These are phyloP conservation scores for Trachelus tabidus DNA, from an alignment of 2,888 invertebrate genomes.

Conservation along the genomic window DNA sequence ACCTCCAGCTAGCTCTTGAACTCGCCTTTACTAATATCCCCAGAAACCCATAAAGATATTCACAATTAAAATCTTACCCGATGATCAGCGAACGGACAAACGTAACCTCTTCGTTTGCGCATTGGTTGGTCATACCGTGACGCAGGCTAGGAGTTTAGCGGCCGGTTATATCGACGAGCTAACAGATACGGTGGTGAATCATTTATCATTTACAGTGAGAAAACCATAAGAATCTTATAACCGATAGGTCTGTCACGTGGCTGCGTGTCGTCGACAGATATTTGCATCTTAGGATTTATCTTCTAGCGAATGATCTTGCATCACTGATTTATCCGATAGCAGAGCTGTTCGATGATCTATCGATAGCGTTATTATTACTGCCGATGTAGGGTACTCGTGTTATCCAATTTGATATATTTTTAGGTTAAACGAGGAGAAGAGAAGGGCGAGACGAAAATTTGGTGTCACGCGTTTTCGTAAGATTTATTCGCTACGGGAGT, in stretches of 20 bases:
- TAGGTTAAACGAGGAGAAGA: slow-evolving; percentile 28
- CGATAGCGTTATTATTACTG: not conserved
- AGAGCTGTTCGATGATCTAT: not conserved
- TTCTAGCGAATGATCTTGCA: not conserved
- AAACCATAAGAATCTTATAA: slow-evolving; percentile 31
- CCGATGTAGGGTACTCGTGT: not conserved
- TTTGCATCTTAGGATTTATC: slow-evolving; percentile 4
- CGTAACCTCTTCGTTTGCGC: not conserved
- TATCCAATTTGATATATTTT: slow-evolving; percentile 27
- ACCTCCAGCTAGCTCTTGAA: not conserved
- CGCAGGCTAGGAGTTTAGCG: not conserved
- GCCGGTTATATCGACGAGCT: too few relatives aligned
- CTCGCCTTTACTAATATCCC: not conserved
- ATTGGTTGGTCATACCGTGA: not conserved
- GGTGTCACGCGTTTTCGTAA: not conserved
- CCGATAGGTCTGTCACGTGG: not conserved
- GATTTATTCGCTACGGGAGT: not conserved
- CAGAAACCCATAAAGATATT: not conserved
- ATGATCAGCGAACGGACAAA: not conserved
- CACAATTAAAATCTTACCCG: not conserved
- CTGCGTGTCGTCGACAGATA: not conserved
- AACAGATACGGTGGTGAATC: not conserved
- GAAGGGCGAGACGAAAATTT: not conserved
- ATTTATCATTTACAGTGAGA: not conserved
- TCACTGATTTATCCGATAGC: not conserved